Conservation (phyloP, 2,113 vertebrate species). For the Podocnemis expansa region DNA sequence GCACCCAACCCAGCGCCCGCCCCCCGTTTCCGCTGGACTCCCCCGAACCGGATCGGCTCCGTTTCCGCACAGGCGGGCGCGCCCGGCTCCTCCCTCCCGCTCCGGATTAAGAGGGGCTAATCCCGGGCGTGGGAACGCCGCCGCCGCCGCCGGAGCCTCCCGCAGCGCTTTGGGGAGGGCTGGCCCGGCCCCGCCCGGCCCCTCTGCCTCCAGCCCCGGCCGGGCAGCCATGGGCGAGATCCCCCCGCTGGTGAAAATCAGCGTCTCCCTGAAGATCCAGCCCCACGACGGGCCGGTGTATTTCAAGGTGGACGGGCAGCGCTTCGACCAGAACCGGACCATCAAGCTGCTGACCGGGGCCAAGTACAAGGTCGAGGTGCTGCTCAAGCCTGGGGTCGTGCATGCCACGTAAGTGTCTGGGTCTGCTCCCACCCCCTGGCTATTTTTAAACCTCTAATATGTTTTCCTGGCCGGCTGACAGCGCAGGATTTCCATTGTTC, state of each 20-base stretch:
- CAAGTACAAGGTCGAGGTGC: conserved; percentile 93
- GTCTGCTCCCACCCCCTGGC: background rate
- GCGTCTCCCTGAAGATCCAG: conserved; percentile 91
- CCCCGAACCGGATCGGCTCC: no score
- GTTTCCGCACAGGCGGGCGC: no score
- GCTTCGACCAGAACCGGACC: conserved; percentile 95
- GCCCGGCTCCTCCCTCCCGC: background rate
- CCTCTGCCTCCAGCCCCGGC: background rate
- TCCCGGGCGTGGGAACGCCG: no score
- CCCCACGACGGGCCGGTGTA: conserved; percentile 92
- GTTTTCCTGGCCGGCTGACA: conserved; percentile 58
- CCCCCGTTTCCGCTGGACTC: background rate
- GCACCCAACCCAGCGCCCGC: background rate
- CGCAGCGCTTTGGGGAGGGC: no score
- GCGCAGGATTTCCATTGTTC: conserved; percentile 3
- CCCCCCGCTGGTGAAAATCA: conserved; percentile 88
- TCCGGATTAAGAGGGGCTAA: no score
- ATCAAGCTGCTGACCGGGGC: conserved; percentile 96
- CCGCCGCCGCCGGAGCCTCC: no score
- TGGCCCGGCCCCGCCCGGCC: background rate
- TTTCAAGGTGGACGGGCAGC: conserved; percentile 94
- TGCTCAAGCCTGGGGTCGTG: conserved; percentile 88
- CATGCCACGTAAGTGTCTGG: conserved; percentile 88
- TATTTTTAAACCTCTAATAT: conserved; percentile 60
- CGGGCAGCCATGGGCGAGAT: conserved; percentile 85